Conservation (phyloP, 1,140 invertebrate species). For the Drosophila leontia region DNA sequence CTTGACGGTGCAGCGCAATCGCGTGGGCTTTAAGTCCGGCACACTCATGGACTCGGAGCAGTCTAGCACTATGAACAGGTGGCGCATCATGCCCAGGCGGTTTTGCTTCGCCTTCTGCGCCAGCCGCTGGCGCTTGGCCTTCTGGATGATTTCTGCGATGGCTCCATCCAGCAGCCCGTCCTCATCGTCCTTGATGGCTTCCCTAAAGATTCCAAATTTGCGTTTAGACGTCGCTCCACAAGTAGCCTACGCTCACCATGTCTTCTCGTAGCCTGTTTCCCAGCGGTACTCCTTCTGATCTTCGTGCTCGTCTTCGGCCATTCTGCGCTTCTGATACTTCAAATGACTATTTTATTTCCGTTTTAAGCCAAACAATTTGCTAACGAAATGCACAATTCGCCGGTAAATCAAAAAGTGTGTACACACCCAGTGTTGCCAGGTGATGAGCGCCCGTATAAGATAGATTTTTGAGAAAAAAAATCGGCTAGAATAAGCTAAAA, state of each 20-base stretch:
- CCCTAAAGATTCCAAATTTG: slow-evolving; percentile 87
- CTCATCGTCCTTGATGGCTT: slow-evolving; percentile 98
- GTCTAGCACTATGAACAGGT: slow-evolving; percentile 96
- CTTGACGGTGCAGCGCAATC: slow-evolving; percentile 95
- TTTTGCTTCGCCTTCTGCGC: slow-evolving; percentile 89
- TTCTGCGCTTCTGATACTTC: background rate
- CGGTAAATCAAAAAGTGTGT: slow-evolving; percentile 42
- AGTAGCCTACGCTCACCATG: slow-evolving; percentile 89
- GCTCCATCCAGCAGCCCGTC: slow-evolving; percentile 95
- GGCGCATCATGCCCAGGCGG: slow-evolving; percentile 98
- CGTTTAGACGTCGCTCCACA: background rate
- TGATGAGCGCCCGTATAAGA: too few species aligned
- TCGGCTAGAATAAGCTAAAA: too few species aligned
- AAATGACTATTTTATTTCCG: background rate
- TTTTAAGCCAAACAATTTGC: background rate
- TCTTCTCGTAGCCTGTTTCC: slow-evolving; percentile 99
- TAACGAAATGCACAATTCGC: slow-evolving; percentile 11
- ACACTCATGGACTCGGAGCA: slow-evolving; percentile 96
- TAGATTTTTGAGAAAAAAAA: too few species aligned
- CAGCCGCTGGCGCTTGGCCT: slow-evolving; percentile 92
- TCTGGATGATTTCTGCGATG: slow-evolving; percentile 95
- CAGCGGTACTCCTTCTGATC: slow-evolving; percentile 97
- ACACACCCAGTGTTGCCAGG: background rate
- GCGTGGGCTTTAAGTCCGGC: slow-evolving; percentile 97
- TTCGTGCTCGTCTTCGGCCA: slow-evolving; percentile 91